Conservation (phyloP, 2,113 vertebrate genomes). For the Oryzias javanicus region DNA sequence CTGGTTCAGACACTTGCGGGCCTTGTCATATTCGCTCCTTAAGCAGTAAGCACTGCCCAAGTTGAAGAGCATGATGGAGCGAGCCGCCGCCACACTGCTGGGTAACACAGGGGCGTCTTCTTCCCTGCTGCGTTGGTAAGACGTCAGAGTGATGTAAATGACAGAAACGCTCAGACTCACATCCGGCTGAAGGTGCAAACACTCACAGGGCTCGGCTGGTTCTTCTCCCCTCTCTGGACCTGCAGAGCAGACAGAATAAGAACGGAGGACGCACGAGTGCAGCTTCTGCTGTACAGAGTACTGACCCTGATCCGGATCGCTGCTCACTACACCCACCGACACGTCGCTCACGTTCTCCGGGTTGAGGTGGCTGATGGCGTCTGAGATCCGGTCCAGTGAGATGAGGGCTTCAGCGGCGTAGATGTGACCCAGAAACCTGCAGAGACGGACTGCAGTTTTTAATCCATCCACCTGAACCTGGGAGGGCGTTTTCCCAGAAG, state of each 20-base stretch:
- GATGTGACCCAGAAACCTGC: slow-evolving; percentile 94
- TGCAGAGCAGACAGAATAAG: slow-evolving; percentile 51
- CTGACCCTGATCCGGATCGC: slow-evolving; percentile 96
- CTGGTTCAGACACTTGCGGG: slow-evolving; percentile 96
- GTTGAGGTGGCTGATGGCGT: slow-evolving; percentile 95
- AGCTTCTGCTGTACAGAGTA: background rate
- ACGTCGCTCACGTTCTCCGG: slow-evolving; percentile 97
- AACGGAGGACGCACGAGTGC: background rate
- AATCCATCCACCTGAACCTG: too few species aligned
- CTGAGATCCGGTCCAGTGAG: slow-evolving; percentile 96
- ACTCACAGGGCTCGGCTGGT: slow-evolving; percentile 92
- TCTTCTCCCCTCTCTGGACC: slow-evolving; percentile 96
- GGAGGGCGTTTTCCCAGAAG: too few species aligned
- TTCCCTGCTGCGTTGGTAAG: slow-evolving; percentile 82
- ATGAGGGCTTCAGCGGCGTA: slow-evolving; percentile 98
- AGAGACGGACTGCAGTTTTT: too few species aligned
- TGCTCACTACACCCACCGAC: slow-evolving; percentile 88
- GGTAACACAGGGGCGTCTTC: slow-evolving; percentile 91
- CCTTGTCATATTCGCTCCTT: slow-evolving; percentile 96
- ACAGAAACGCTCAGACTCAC: too few species aligned
- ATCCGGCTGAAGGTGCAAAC: background rate
- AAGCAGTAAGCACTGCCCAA: slow-evolving; percentile 96
- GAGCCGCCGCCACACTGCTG: slow-evolving; percentile 89
- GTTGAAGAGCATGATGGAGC: slow-evolving; percentile 98
- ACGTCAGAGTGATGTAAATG: too few species aligned